Conservation (phyloP, 2,797 vertebrate species). For the Alcedo atthis region DNA sequence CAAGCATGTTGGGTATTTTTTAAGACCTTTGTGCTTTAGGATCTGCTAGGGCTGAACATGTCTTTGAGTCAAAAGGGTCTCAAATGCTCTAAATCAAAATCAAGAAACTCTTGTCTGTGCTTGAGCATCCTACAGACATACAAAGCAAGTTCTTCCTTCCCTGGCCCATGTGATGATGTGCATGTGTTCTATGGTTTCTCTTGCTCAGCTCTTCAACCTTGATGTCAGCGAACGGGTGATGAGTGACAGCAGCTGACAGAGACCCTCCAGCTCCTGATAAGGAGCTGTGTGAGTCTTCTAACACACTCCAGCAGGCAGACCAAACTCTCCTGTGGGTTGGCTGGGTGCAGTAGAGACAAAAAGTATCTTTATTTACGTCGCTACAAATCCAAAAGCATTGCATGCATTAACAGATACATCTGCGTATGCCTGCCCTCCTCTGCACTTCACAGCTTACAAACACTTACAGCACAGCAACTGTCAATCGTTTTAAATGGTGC, state of each 20-base stretch:
- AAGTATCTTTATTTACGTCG: fast-evolving
- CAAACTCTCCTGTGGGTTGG: not conserved
- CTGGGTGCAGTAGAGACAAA: not conserved
- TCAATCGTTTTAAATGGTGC: not conserved
- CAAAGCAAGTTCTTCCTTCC: fast-evolving
- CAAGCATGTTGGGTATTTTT: not conserved
- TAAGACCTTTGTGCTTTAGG: not conserved
- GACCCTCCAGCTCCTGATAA: not conserved
- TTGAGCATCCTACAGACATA: not conserved
- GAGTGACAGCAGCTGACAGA: not conserved
- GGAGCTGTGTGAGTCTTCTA: fast-evolving
- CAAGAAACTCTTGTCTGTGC: not conserved
- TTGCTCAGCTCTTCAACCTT: not conserved
- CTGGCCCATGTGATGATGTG: not conserved
- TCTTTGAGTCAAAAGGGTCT: not conserved
- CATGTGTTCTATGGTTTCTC: fast-evolving
- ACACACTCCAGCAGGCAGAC: not conserved
- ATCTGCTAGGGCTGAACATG: not conserved
- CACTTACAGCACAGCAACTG: not conserved
- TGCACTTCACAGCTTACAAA: not conserved
- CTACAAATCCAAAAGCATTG: not conserved
- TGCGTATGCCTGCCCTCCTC: fast-evolving
- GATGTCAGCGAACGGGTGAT: not conserved
- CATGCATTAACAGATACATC: not conserved
- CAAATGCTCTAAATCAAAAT: not conserved